These are phyloP conservation scores for Dilophus febrilis DNA, from an alignment of 2,888 invertebrate genomes.

Conservation along the genomic window DNA sequence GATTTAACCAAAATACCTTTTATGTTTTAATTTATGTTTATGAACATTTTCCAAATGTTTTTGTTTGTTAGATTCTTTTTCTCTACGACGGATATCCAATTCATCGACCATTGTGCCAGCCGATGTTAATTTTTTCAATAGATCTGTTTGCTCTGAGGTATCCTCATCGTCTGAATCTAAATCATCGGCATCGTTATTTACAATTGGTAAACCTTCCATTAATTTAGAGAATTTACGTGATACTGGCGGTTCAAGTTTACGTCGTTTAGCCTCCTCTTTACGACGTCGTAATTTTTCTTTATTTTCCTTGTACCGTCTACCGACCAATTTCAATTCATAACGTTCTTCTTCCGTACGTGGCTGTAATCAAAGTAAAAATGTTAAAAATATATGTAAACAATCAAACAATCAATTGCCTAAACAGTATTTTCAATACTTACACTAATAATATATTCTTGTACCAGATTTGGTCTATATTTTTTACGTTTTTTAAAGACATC, in stretches of 20 bases:
- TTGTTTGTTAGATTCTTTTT: constrained; percentile 17
- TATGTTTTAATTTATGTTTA: constrained; percentile 17
- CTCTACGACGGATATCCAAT: constrained; percentile 20
- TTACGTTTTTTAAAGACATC: constrained; percentile 28
- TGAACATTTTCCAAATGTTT: constrained; percentile 14
- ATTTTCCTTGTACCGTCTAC: constrained; percentile 59
- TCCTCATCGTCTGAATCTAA: constrained; percentile 19
- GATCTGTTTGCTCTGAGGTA: constrained; percentile 13
- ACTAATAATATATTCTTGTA: constrained; percentile 47
- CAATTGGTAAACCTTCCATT: constrained; percentile 13
- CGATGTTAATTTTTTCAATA: constrained; percentile 8
- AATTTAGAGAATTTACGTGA: constrained; percentile 10
- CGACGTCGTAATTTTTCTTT: constrained; percentile 56
- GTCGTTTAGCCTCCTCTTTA: constrained; percentile 20
- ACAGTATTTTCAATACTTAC: constrained; percentile 13
- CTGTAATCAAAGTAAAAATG: constrained; percentile 28
- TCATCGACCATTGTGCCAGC: constrained; percentile 24
- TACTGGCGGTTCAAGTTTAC: constrained; percentile 4
- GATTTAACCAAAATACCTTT: no score
- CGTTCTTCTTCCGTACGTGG: constrained; percentile 68
- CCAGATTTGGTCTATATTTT: constrained; percentile 40
- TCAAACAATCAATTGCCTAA: not conserved
- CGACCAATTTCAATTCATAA: constrained; percentile 46
- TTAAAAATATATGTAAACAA: not conserved
- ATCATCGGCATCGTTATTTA: constrained; percentile 10